Percentiles rank a stretch among this genome's conserved stretches.
Conservation (phyloP, 2,113 vertebrate species). For the Cromileptes altivelis region DNA sequence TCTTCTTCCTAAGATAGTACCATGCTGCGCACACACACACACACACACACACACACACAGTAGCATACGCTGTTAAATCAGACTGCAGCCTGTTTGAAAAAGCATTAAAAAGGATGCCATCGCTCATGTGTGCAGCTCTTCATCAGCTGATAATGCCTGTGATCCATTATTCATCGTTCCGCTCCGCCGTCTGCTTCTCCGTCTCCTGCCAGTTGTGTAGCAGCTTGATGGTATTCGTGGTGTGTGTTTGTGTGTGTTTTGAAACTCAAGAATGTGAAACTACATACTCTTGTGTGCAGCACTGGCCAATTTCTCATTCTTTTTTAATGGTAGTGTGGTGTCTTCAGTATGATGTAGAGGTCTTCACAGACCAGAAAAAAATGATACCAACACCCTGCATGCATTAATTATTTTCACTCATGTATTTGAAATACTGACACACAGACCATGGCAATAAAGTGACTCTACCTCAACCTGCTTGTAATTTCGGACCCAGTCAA, state of each 20-base stretch:
- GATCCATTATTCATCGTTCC: slow-evolving; percentile 68
- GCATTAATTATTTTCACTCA: background rate
- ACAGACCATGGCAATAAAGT: background rate
- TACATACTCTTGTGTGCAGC: background rate
- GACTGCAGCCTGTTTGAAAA: slow-evolving; percentile 13
- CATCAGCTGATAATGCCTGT: slow-evolving; percentile 62
- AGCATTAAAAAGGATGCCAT: slow-evolving; percentile 32
- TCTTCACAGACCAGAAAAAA: background rate
- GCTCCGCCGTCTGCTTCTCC: background rate
- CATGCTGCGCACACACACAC: background rate
- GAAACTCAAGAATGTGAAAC: slow-evolving; percentile 18
- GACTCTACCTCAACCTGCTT: background rate
- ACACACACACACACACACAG: background rate
- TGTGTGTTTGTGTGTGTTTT: slow-evolving; percentile 2
- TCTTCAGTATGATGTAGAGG: background rate
- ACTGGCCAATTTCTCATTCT: background rate
- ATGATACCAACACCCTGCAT: background rate
- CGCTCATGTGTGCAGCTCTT: slow-evolving; percentile 48
- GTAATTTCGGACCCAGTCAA: background rate
- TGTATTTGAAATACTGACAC: slow-evolving; percentile 3
- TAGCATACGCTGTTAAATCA: slow-evolving; percentile 9
- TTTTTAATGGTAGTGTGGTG: background rate
- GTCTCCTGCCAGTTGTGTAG: slow-evolving; percentile 31
- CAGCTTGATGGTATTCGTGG: slow-evolving; percentile 19
- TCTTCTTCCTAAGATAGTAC: slow-evolving; percentile 7